phyloP scores from a whole-genome alignment of 1,140 invertebrate genomes.

The Cephus cinctus region DNA sequence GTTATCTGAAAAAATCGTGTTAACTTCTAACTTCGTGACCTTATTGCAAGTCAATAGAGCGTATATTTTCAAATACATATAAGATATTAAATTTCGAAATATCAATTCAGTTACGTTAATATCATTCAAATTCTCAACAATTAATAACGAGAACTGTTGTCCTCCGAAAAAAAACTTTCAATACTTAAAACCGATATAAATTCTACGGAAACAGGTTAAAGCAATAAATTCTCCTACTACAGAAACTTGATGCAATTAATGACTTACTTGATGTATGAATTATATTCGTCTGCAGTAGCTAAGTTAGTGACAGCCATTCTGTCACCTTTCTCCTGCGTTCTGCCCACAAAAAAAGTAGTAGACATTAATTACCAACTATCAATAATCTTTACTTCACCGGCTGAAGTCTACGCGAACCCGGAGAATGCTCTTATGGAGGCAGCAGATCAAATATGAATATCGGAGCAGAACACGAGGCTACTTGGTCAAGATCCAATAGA shows the following conservation, averaged over 20 bases:
- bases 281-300: conserved; percentile 21
- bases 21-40: background rate
- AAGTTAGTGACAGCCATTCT: conserved; percentile 27
- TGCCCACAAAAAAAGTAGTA: background rate
- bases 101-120: background rate
- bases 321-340: conserved; percentile 7
- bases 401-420: conserved; percentile 23
- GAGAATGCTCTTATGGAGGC: conserved; percentile 15
- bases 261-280: conserved; percentile 34
- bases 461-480: too few species aligned
- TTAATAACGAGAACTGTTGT: background rate
- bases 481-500: too few species aligned
- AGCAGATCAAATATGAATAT: too few species aligned
- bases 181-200: conserved; percentile 4
- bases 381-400: too few species aligned
- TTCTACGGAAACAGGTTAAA: too few species aligned
- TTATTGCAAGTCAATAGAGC: background rate
- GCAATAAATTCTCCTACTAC: too few species aligned
- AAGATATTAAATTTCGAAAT: background rate
- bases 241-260: background rate
- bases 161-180: background rate
- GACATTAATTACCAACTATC: background rate
- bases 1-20: background rate
- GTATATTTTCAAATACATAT: background rate
- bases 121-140: conserved; percentile 2